Base-by-base conservation (phyloP, 2,797 vertebrate species). In the Hyperoplus lanceolatus region DNA sequence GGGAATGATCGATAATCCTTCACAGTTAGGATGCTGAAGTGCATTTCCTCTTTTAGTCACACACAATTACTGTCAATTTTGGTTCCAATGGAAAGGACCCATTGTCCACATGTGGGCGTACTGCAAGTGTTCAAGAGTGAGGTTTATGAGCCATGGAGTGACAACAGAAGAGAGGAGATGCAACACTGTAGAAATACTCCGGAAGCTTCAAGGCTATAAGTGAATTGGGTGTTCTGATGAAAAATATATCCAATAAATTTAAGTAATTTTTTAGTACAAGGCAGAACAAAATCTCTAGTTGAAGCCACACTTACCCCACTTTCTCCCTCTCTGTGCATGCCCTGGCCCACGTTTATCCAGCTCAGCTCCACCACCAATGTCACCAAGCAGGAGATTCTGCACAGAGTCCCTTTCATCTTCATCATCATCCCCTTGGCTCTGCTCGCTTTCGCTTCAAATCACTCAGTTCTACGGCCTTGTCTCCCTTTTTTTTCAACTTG, bases 311-410 rank as follows among this genome's bases (percentile, higher is more conserved):
- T 92, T 70, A 93, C 93, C 88, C 49, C 60, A 5, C 58, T 90
- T 38, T 15, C 86, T 48, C 21, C 81, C 14, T 86, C 83, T 36
- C 81, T 87, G 76, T 91, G 85, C 83, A 86, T 56, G 67, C 90
- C 70, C 78, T 85, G 70, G 56, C 87, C 78, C 78, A 83, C 18
- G 12, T 82, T 61, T 39, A 92, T 89, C 91, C 92, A 93, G 75
- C 86, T 88, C 70, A 94, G 86, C 85, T 93, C 88, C 85, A 92
- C 60, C 66, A 90, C n/a, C 75, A 93, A 73, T 56, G 78, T 90
- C 73, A 93, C 72, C 81, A 93, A 53, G 79, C 81, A 90, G 50
- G 78, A 91, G 71, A 91, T 70, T 73, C 85, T 86, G 81, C 81
- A 87, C 70, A 91, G 73, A 42, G 69, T 84, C 66, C 2, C 43